Percentiles rank a stretch among this genome's conserved stretches.
Evolutionary conservation across 2,888 invertebrate species (phyloP).

Genomic region (Hyalella azteca): DNA sequence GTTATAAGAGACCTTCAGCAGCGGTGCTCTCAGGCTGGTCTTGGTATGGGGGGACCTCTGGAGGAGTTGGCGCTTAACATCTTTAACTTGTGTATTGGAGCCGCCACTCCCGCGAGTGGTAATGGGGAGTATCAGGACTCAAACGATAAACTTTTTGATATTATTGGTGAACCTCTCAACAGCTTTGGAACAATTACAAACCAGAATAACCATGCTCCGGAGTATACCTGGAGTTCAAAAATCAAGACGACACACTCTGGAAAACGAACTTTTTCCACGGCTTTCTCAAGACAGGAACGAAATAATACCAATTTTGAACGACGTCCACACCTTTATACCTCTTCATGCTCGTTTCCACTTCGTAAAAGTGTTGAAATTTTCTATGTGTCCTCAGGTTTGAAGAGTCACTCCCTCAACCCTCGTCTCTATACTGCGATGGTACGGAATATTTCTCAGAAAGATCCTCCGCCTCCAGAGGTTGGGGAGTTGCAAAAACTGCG

Average conservation of each 20-base stretch:
- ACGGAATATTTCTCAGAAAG: not conserved
- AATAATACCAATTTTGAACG: not conserved
- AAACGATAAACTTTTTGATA: too few relatives aligned
- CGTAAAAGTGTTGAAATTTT: not conserved
- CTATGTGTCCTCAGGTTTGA: not conserved
- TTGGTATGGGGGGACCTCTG: not conserved
- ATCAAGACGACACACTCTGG: not conserved
- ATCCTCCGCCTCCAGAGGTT: too few relatives aligned
- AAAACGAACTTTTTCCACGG: not conserved
- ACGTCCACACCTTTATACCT: not conserved
- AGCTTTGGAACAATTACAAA: not conserved
- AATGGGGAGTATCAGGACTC: not conserved
- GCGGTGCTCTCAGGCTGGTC: not conserved
- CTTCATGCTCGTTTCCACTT: not conserved
- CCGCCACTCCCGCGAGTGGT: not conserved
- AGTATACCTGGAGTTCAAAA: not conserved
- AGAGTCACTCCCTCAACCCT: not conserved
- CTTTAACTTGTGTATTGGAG: slow-evolving; percentile 2
- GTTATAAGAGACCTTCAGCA: not conserved
- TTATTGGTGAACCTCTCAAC: too few relatives aligned
- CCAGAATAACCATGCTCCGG: not conserved
- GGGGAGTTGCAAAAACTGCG: too few relatives aligned
- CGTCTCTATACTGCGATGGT: not conserved
- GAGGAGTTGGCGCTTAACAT: not conserved
- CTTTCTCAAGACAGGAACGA: not conserved